Evolutionary conservation across 92 coral and sea anemone species (phyloP).

Genomic region (Heliopora coerulea): DNA sequence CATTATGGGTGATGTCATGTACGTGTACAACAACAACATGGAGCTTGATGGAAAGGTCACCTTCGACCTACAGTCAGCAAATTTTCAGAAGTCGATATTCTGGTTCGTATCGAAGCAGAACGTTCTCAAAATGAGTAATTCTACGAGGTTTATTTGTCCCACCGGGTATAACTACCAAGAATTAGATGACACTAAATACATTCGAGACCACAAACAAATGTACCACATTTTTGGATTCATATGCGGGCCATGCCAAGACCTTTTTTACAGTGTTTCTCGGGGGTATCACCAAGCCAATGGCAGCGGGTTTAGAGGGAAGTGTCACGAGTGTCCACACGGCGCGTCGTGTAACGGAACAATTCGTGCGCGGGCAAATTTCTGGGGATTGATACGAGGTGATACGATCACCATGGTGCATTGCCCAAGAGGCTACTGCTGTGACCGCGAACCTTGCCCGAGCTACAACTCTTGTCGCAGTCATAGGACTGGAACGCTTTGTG

Average conservation of each 20-base stretch:
- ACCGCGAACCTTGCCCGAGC: slow-evolving; percentile 16
- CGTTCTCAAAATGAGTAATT: slow-evolving; percentile 1
- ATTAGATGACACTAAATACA: not conserved
- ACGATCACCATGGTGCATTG: slow-evolving; percentile 18
- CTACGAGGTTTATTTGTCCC: slow-evolving; percentile 19
- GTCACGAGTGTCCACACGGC: slow-evolving; percentile 30
- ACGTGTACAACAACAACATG: not conserved
- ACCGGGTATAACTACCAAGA: slow-evolving; percentile 27
- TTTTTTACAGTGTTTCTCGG: slow-evolving; percentile 17
- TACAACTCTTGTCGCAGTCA: slow-evolving; percentile 17
- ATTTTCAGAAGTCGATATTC: slow-evolving; percentile 16
- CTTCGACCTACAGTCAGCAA: slow-evolving; percentile 14
- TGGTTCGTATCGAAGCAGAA: not conserved
- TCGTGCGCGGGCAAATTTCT: slow-evolving; percentile 32
- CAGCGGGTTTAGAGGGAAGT: not conserved
- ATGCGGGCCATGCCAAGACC: slow-evolving; percentile 32
- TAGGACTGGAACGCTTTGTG: slow-evolving; percentile 38
- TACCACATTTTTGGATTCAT: slow-evolving; percentile 21
- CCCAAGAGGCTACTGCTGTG: slow-evolving; percentile 36
- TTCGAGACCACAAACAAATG: not conserved
- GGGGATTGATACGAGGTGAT: slow-evolving; percentile 20
- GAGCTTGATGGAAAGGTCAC: not conserved
- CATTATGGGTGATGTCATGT: slow-evolving; percentile 28
- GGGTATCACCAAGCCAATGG: not conserved
- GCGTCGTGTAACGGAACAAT: slow-evolving; percentile 39